phyloP scores from a whole-genome alignment of 2,113 vertebrate species.

The Sinocyclocheilus grahami region DNA sequence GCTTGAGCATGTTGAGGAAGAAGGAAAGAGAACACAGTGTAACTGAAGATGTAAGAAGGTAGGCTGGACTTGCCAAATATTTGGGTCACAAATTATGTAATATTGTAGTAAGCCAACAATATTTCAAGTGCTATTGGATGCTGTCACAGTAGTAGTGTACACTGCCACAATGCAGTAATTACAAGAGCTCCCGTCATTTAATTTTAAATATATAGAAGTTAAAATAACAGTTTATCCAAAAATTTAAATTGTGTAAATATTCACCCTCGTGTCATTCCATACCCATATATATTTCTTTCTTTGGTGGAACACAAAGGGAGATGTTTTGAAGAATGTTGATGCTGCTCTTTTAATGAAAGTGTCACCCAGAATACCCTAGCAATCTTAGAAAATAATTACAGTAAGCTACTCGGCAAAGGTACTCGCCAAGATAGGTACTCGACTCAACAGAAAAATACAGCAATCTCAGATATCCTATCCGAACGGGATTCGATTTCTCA shows the following conservation, averaged over 20 bases:
- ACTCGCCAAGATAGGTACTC: too few species aligned
- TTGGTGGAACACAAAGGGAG: background rate
- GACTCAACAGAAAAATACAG: too few species aligned
- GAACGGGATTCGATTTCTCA: too few species aligned
- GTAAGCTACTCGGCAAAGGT: too few species aligned
- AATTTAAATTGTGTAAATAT: background rate
- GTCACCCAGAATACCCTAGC: too few species aligned
- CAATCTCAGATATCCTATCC: too few species aligned
- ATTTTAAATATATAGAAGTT: background rate
- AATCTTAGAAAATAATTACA: too few species aligned
- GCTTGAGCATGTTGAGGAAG: constrained; percentile 47
- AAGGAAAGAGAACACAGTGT: constrained; percentile 28
- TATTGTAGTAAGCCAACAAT: constrained; percentile 63
- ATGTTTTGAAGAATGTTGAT: background rate
- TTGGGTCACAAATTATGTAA: constrained; percentile 70
- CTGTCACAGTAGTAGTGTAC: background rate
- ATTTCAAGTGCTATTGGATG: constrained; percentile 31
- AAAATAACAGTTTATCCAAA: background rate
- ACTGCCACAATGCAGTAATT: background rate
- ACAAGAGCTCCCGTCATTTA: background rate
- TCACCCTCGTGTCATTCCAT: background rate
- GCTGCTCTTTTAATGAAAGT: background rate
- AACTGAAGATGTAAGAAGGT: constrained; percentile 54
- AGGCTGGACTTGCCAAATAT: constrained; percentile 63
- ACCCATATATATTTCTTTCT: background rate